Base-by-base conservation (phyloP, 64 coral and sea anemone genomes). In the Astreopora myriophthalma region DNA sequence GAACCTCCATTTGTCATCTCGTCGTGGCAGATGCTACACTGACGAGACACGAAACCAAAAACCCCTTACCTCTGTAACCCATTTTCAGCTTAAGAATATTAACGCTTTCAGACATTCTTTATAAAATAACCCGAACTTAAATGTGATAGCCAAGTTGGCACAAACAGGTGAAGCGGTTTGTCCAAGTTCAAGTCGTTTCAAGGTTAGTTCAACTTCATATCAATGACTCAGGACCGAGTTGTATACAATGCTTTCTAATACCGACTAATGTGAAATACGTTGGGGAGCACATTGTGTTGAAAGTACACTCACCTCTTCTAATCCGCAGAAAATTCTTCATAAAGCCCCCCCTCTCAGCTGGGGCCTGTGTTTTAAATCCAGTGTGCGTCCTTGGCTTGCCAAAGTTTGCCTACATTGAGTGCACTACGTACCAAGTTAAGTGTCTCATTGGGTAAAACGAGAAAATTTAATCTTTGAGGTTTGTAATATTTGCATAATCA, bases 401-500 rank as follows among this genome's bases (percentile, higher is more conserved):
- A 24, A 13, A 0, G 17, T 31, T 61, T 37, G 28, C 9, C 40
- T 51, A 51, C 75, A 51, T 51, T 32, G 25, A 49, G 44, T 55
- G 23, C 38, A 32, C 55, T 38, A 34, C n/a, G 52, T 83, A 8
- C 25, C 31, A 38, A 25, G 10, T 2, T 37, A 20, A 25, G 22
- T 3, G 51, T 20, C 33, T 83, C 79, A 83, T 64, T 83, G 79
- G 79, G 9, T 25, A n/a, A 83, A 38, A 33, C 28, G 65, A 65
- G 79, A 65, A 83, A 83, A 83, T 62, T 66, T 64, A 83, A 64
- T 57, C 17, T 37, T 38, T 83, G 79, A 83, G 58, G 79, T 64
- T 58, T 83, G 32, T 19, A 34, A 38, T 38, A 83, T 83, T 83
- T 65, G 79, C 79, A 83, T 83, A 83, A 83, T 65, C 79, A 64